phyloP scores from a whole-genome alignment of 2,797 vertebrate species.

The Hemibagrus guttatus region DNA sequence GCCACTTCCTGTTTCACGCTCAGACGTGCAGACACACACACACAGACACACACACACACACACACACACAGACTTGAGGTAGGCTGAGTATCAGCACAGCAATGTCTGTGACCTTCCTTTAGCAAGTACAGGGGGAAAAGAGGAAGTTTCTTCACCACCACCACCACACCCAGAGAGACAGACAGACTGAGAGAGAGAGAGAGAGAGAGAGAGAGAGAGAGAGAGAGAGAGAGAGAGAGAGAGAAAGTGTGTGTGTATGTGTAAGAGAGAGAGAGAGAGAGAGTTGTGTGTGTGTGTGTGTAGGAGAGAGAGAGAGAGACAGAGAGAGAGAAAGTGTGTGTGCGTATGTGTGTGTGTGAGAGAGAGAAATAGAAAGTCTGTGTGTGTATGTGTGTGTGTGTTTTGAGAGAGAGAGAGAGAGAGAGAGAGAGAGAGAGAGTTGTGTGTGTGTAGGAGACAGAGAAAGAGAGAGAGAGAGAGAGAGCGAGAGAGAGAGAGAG shows the following conservation, averaged over 20 bases:
- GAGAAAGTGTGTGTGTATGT: no score
- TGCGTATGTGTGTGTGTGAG: no score
- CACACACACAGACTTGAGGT: constrained; percentile 23
- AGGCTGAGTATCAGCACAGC: constrained; percentile 66
- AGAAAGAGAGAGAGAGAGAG: constrained; percentile 28
- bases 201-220: constrained; percentile 55
- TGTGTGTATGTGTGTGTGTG: no score
- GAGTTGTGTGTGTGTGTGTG: not conserved
- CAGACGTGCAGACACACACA: constrained; percentile 70
- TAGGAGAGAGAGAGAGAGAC: constrained; percentile 53
- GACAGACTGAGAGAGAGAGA: not conserved
- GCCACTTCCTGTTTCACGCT: constrained; percentile 74
- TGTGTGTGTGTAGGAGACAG: no score
- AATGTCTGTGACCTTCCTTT: constrained; percentile 68
- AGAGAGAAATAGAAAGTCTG: constrained; percentile 31
- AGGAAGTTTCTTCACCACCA: constrained; percentile 60
- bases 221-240: not conserved
- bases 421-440: constrained; percentile 54
- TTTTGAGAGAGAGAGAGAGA: constrained; percentile 29
- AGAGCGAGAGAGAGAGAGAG: constrained; percentile 51
- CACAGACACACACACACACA: constrained; percentile 44
- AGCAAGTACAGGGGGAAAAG: constrained; percentile 57
- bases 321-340: not conserved
- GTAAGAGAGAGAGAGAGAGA: constrained; percentile 53
- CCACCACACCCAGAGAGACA: constrained; percentile 60